A percentile compares a stretch with the other conserved stretches of the same genome.
Conservation (phyloP, 2,797 vertebrate species). For the Crenuchus spilurus region DNA sequence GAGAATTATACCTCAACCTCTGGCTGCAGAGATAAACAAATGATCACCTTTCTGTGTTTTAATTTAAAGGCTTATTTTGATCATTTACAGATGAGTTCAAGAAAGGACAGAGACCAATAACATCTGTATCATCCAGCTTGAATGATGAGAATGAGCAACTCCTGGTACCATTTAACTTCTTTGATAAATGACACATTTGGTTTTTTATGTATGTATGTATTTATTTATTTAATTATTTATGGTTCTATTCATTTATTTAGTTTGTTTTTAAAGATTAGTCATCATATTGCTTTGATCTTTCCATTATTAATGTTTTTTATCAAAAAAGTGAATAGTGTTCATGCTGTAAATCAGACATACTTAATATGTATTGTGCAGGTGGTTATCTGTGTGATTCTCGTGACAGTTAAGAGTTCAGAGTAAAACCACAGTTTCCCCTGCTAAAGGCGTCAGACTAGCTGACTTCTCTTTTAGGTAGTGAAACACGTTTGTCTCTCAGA, state of each 20-base stretch:
- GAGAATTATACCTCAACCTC: background rate
- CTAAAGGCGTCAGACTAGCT: background rate
- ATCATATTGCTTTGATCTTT: no score
- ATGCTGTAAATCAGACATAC: background rate
- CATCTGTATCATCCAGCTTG: conserved; percentile 50
- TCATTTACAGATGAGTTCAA: conserved; percentile 29
- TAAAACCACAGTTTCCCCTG: conserved; percentile 53
- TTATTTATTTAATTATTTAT: background rate
- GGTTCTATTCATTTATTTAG: no score
- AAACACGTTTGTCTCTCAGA: background rate
- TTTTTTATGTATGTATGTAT: background rate
- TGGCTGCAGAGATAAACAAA: background rate
- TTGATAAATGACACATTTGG: background rate
- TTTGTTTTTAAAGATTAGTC: no score
- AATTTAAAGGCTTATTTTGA: background rate
- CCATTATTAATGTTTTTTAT: background rate
- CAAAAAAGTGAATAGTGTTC: background rate
- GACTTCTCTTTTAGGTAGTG: conserved; percentile 16
- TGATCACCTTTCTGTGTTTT: background rate
- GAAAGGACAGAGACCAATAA: conserved; percentile 49
- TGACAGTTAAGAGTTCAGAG: conserved; percentile 12
- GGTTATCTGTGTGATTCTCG: background rate
- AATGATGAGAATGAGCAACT: conserved; percentile 30
- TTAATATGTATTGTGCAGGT: no score
- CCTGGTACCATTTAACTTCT: conserved; percentile 49